Conservation (phyloP, 1,140 invertebrate species). For the Mizuhopecten yessoensis region DNA sequence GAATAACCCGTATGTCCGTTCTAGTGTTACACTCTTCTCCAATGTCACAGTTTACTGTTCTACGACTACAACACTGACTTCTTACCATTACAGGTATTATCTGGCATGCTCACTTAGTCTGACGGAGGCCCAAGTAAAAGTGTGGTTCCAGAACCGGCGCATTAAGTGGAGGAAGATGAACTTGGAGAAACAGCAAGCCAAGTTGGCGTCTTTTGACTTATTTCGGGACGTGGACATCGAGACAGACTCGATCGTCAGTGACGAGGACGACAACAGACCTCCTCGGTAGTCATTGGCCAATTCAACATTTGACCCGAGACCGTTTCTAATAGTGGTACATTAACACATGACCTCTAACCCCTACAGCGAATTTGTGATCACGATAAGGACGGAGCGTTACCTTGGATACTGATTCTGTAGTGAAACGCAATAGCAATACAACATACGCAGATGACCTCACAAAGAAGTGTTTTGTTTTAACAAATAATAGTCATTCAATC, state of each 20-base stretch:
- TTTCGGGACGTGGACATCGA: slow-evolving; percentile 69
- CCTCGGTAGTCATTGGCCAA: background rate
- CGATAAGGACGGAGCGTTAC: background rate
- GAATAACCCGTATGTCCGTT: too few species aligned
- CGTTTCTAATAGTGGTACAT: background rate
- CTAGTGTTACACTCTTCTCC: too few species aligned
- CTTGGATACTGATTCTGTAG: background rate
- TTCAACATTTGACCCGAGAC: background rate
- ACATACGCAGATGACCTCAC: too few species aligned
- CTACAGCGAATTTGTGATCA: background rate
- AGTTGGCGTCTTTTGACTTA: slow-evolving; percentile 87
- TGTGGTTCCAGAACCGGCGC: slow-evolving; percentile 98
- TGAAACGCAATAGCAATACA: background rate
- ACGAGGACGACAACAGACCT: background rate
- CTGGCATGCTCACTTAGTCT: slow-evolving; percentile 80
- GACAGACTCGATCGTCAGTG: slow-evolving; percentile 57
- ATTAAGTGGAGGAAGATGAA: slow-evolving; percentile 98
- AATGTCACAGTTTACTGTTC: too few species aligned
- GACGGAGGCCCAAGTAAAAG: slow-evolving; percentile 91
- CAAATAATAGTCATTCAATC: too few species aligned
- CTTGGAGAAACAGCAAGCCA: slow-evolving; percentile 94
- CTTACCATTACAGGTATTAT: slow-evolving; percentile 78
- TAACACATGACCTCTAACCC: background rate
- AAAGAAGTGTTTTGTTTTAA: too few species aligned
- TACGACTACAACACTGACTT: too few species aligned